A percentile compares a stretch with the other conserved stretches of the same genome.
Conservation (phyloP, 2,797 vertebrate species). For the Diplodus puntazzo region DNA sequence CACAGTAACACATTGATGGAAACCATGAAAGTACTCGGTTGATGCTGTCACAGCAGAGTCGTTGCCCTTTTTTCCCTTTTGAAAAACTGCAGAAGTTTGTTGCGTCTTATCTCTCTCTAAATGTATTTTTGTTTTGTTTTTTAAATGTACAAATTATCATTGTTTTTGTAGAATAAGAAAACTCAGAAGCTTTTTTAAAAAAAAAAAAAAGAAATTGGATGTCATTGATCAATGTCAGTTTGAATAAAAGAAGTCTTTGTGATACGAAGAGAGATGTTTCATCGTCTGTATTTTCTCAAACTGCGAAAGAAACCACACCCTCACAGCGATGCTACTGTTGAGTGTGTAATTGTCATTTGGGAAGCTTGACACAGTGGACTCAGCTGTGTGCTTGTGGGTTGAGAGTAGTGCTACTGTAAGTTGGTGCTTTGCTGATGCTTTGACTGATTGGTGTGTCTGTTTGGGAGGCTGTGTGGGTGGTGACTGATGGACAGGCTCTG, state of each 20-base stretch:
- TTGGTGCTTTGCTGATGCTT: slow-evolving; percentile 29
- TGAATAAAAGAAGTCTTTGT: slow-evolving; percentile 69
- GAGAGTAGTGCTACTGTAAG: slow-evolving; percentile 5
- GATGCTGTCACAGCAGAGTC: background rate
- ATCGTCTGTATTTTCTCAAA: background rate
- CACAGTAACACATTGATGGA: slow-evolving; percentile 6
- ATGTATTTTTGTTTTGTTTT: slow-evolving; percentile 73
- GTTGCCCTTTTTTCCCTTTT: slow-evolving; percentile 1
- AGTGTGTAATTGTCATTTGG: background rate
- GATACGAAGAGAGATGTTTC: background rate
- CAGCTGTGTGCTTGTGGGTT: background rate
- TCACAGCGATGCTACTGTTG: background rate
- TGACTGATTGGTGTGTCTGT: slow-evolving; percentile 60
- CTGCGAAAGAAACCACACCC: background rate
- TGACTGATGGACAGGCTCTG: slow-evolving; percentile 66
- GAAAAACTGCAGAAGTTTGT: slow-evolving; percentile 18
- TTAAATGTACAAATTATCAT: slow-evolving; percentile 69
- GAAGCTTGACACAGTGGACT: background rate
- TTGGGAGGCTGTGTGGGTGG: slow-evolving; percentile 34
- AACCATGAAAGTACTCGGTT: background rate
- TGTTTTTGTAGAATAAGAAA: slow-evolving; percentile 79
- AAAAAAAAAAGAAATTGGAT: slow-evolving; percentile 34
- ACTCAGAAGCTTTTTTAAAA: slow-evolving; percentile 42
- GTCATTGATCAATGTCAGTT: slow-evolving; percentile 37
- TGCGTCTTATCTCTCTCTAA: slow-evolving; percentile 17